These are phyloP conservation scores for Addax nasomaculatus DNA, from an alignment of 2,113 vertebrate species.

Conservation along the genomic window DNA sequence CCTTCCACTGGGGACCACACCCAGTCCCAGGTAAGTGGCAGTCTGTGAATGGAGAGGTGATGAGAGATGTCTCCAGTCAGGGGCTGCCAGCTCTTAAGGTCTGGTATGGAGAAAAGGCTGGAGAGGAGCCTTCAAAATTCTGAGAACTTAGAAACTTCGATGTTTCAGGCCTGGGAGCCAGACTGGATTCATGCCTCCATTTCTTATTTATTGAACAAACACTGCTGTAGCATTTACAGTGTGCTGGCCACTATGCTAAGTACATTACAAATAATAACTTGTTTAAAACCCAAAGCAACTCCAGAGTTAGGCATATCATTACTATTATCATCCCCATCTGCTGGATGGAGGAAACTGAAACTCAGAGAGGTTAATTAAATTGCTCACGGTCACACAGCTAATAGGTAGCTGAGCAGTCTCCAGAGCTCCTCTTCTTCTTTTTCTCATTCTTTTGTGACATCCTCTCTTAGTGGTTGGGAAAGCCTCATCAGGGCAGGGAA, in stretches of 20 bases:
- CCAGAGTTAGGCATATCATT: neutral
- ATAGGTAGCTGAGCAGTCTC: neutral
- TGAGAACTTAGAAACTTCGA: neutral
- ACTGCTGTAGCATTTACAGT: neutral
- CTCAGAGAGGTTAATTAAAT: neutral
- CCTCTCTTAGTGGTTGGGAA: neutral
- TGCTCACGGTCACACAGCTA: neutral
- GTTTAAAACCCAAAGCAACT: neutral
- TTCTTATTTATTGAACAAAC: constrained; percentile 34
- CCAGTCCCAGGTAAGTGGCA: neutral
- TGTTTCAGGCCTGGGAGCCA: neutral
- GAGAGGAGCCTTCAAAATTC: neutral
- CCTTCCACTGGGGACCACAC: neutral
- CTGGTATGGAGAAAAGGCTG: neutral
- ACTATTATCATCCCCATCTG: neutral
- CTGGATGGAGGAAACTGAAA: neutral
- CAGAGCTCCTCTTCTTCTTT: neutral
- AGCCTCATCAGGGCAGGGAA: neutral
- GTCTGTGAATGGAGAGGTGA: neutral
- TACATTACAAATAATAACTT: constrained; percentile 15
- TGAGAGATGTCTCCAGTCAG: neutral
- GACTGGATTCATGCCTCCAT: neutral
- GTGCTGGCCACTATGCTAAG: neutral
- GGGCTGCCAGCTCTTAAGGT: neutral
- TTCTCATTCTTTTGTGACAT: neutral